phyloP scores from a whole-genome alignment of 2,888 invertebrate species.

The Xestia ashworthii region DNA sequence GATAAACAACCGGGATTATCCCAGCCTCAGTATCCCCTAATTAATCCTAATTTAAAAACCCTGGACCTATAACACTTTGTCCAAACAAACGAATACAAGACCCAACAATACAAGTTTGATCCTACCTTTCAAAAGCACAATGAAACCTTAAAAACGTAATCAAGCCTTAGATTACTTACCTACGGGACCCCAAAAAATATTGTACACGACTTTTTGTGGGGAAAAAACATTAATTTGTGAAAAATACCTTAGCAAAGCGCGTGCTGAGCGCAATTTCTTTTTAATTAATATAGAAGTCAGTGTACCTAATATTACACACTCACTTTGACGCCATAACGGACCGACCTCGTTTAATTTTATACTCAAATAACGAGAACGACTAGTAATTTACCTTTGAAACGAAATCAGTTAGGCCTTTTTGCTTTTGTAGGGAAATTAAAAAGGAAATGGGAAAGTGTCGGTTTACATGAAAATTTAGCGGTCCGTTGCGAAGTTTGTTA shows the following conservation, averaged over 20 bases:
- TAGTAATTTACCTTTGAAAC: conserved; percentile 61
- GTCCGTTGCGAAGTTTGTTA: neutral
- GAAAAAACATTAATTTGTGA: conserved; percentile 33
- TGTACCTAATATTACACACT: conserved; percentile 64
- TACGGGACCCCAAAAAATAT: neutral
- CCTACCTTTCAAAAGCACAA: neutral
- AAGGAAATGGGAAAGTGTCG: conserved; percentile 37
- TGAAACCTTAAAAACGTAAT: neutral
- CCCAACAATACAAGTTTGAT: conserved; percentile 15
- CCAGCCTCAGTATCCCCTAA: neutral
- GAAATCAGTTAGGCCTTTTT: conserved; percentile 52
- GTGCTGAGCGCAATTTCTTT: conserved; percentile 58
- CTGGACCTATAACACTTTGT: conserved; percentile 6
- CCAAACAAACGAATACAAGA: conserved; percentile 8
- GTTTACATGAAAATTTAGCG: conserved; percentile 5
- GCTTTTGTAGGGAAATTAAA: conserved; percentile 48
- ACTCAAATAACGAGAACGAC: conserved; percentile 43
- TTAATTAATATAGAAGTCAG: conserved; percentile 65
- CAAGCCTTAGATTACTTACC: neutral
- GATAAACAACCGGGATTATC: neutral
- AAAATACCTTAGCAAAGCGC: conserved; percentile 48
- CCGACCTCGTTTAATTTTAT: conserved; percentile 64
- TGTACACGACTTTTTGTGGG: neutral
- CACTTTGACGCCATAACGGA: conserved; percentile 62
- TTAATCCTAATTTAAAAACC: conserved; percentile 8